Conservation (phyloP, 2,113 vertebrate genomes). For the Burhinus oedicnemus region DNA sequence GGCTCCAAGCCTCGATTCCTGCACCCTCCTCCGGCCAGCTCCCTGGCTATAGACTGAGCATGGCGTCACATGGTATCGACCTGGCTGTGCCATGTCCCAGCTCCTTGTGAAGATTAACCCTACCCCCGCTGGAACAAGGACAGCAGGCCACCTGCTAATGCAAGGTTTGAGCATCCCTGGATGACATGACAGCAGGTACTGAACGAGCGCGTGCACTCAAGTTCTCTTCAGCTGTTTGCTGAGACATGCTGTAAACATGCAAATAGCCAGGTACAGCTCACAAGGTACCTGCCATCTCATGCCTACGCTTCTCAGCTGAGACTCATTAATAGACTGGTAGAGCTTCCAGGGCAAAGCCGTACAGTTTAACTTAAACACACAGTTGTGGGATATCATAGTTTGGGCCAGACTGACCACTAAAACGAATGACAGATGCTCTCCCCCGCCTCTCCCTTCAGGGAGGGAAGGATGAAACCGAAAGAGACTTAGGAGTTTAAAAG, state of each 20-base stretch:
- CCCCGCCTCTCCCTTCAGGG: too few species aligned
- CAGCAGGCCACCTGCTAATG: too few species aligned
- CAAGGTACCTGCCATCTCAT: background rate
- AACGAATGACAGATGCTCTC: too few species aligned
- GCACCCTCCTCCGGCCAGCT: background rate
- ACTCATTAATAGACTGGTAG: background rate
- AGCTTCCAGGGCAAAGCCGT: background rate
- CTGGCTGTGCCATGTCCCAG: too few species aligned
- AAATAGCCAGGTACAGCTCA: background rate
- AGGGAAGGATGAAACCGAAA: too few species aligned
- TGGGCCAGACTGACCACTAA: too few species aligned
- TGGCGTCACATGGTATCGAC: too few species aligned
- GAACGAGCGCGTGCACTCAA: background rate
- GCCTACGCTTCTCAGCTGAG: fast-evolving
- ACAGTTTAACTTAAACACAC: background rate
- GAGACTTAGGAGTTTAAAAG: too few species aligned
- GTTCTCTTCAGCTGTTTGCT: background rate
- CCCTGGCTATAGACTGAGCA: too few species aligned
- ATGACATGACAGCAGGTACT: fast-evolving
- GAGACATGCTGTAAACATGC: fast-evolving
- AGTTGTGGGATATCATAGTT: background rate
- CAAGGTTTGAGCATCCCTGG: background rate
- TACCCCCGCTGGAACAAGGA: too few species aligned
- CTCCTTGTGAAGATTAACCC: too few species aligned
- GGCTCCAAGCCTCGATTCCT: background rate